Evolutionary conservation across 2,888 invertebrate genomes (phyloP).

Genomic region (Orthosia gracilis): DNA sequence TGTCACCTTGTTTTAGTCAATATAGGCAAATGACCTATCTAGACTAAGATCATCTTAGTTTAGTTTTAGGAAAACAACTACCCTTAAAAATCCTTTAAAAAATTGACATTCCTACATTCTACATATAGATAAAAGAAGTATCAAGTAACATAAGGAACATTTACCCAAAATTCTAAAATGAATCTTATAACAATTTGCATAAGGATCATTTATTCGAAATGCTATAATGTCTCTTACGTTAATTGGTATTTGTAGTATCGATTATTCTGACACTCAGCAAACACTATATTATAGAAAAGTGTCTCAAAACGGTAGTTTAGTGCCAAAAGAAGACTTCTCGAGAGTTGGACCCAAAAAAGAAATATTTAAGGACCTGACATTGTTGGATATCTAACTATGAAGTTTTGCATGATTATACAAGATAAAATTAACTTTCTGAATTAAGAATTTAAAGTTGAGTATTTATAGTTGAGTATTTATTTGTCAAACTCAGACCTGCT

Average conservation of each 20-base stretch:
- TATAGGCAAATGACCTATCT: slow-evolving; percentile 29
- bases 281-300: slow-evolving; percentile 45
- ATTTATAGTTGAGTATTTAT: too few relatives aligned
- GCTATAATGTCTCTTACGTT: too few relatives aligned
- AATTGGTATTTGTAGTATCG: too few relatives aligned
- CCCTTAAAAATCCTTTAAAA: rapidly evolving
- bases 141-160: too few relatives aligned
- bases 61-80: slow-evolving; percentile 30
- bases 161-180: too few relatives aligned
- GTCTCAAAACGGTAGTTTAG: slow-evolving; percentile 37
- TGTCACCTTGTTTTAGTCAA: neutral
- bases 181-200: too few relatives aligned
- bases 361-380: neutral
- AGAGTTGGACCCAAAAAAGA: neutral
- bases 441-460: too few relatives aligned
- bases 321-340: slow-evolving; percentile 53
- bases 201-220: too few relatives aligned
- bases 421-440: too few relatives aligned
- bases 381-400: neutral
- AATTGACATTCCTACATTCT: slow-evolving; percentile 11
- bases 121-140: neutral
- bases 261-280: slow-evolving; percentile 44
- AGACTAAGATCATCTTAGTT: slow-evolving; percentile 50
- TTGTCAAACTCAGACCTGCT: too few relatives aligned
- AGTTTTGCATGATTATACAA: neutral